Evolutionary conservation across 2,113 vertebrate species (phyloP).

Genomic region (Sclerurus mexicanus): DNA sequence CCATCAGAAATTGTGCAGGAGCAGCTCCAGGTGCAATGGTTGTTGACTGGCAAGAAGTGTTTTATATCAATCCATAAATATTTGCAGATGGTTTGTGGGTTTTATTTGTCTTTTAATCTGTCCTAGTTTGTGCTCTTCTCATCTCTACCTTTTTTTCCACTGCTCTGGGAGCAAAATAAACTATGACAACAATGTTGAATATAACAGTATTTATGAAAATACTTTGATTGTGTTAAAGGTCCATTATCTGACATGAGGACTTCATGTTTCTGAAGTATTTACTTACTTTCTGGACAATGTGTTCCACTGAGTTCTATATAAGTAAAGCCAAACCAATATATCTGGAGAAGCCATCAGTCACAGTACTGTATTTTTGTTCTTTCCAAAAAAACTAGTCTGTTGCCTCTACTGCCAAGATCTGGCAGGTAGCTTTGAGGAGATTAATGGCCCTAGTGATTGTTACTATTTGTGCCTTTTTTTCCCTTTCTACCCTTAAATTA

Average conservation of each 20-base stretch:
- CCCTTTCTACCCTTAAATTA: background rate
- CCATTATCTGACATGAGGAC: background rate
- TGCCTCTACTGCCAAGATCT: constrained; percentile 36
- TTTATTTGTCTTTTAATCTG: constrained; percentile 3
- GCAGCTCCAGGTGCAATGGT: background rate
- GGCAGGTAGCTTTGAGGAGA: constrained; percentile 46
- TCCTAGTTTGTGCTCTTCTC: background rate
- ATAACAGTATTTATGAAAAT: background rate
- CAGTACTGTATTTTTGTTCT: background rate
- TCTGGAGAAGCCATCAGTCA: constrained; percentile 35
- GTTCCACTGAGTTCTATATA: background rate
- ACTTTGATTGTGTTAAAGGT: background rate
- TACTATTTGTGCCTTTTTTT: background rate
- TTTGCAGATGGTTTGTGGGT: background rate
- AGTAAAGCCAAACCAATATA: constrained; percentile 23
- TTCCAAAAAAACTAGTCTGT: constrained; percentile 17
- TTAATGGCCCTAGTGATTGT: constrained; percentile 15
- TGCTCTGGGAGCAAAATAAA: background rate
- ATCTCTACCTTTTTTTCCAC: background rate
- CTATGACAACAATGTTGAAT: background rate
- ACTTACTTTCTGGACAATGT: constrained; percentile 14
- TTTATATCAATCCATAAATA: background rate
- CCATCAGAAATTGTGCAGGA: constrained; percentile 23
- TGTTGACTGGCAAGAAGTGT: background rate
- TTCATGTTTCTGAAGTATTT: constrained; percentile 28